Percentiles rank a stretch among this genome's conserved stretches.
These are phyloP conservation scores for Cryptoblepharus egeriae DNA, from an alignment of 2,797 vertebrate species.

Conservation along the genomic window DNA sequence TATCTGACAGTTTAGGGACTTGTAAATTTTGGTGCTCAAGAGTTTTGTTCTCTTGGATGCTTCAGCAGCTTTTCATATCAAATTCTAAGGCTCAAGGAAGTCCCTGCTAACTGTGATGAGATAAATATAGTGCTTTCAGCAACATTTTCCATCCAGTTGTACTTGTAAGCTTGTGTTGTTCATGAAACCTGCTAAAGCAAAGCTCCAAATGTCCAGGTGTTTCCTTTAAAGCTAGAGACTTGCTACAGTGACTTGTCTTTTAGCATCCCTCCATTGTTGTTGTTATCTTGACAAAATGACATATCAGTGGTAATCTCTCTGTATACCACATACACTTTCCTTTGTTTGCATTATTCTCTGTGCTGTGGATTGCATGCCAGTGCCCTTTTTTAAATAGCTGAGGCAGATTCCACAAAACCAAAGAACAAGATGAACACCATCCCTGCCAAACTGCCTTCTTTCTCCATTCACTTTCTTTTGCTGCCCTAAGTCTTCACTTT, in stretches of 20 bases:
- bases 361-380: not conserved
- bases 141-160: not conserved
- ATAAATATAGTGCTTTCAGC: not conserved
- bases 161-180: conserved; percentile 8
- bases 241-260: not conserved
- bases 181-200: not conserved
- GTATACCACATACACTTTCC: not conserved
- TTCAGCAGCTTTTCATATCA: not conserved
- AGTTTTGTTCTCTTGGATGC: not conserved
- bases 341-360: not conserved
- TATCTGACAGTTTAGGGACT: too few relatives aligned
- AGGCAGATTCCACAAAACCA: not conserved
- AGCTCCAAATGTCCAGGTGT: conserved; percentile 27
- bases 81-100: not conserved
- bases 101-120: not conserved
- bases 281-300: not conserved
- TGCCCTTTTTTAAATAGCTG: not conserved
- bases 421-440: not conserved
- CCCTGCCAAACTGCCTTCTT: not conserved
- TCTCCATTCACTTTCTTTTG: not conserved
- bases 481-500: not conserved
- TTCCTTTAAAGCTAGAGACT: conserved; percentile 37
- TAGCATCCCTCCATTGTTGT: not conserved
- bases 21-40: not conserved
- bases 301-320: not conserved